Evolutionary conservation across 2,797 vertebrate genomes (phyloP).

Genomic region (Pangasius sanitwongsei): DNA sequence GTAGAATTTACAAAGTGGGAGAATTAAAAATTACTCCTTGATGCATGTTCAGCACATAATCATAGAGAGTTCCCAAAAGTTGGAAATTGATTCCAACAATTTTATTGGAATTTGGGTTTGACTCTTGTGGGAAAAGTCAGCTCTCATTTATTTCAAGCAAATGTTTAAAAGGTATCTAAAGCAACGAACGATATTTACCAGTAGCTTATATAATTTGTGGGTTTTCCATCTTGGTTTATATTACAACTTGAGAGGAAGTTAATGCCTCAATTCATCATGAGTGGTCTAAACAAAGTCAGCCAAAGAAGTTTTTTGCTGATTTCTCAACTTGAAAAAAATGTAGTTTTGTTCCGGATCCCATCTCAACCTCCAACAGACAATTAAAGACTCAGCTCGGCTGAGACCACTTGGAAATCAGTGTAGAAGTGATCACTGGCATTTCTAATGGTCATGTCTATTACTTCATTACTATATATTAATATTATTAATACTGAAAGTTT

Average conservation of each 20-base stretch:
- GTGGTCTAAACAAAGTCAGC: slow-evolving; percentile 43
- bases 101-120: slow-evolving; percentile 54
- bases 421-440: neutral
- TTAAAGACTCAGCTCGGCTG: neutral
- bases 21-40: slow-evolving; percentile 36
- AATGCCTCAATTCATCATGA: slow-evolving; percentile 49
- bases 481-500: neutral
- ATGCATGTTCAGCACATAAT: slow-evolving; percentile 51
- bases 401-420: neutral
- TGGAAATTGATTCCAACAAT: slow-evolving; percentile 63
- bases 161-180: slow-evolving; percentile 13
- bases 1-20: slow-evolving; percentile 35
- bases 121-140: slow-evolving; percentile 42
- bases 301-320: slow-evolving; percentile 37
- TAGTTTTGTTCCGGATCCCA: neutral
- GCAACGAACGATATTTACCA: slow-evolving; percentile 46
- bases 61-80: slow-evolving; percentile 51
- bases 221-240: slow-evolving; percentile 55
- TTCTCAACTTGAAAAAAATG: slow-evolving; percentile 10
- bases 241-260: slow-evolving; percentile 52
- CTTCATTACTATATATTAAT: neutral
- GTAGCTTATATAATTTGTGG: slow-evolving; percentile 48
- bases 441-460: neutral
- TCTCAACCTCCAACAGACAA: neutral
- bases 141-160: slow-evolving; percentile 16